These are phyloP conservation scores for Orientallactaga sibirica DNA, from an alignment of 2,797 vertebrate species.

Conservation along the genomic window DNA sequence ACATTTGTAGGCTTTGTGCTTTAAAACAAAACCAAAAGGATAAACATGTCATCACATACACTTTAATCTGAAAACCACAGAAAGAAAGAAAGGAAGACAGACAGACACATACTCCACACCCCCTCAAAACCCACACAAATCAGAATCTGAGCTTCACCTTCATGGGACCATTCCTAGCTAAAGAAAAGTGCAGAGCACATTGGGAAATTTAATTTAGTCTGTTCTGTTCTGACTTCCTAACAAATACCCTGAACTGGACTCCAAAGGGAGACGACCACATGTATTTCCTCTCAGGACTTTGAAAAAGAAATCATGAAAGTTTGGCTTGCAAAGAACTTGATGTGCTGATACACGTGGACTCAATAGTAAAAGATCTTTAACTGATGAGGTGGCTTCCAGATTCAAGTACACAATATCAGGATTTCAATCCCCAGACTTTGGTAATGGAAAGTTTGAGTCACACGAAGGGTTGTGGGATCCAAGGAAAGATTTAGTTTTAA, in stretches of 20 bases:
- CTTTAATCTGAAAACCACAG: conserved; percentile 71
- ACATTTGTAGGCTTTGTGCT: conserved; percentile 66
- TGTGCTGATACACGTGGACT: conserved; percentile 76
- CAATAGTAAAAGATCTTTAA: conserved; percentile 76
- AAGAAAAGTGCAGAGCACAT: conserved; percentile 84
- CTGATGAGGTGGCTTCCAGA: conserved; percentile 82
- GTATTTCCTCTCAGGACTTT: conserved; percentile 75
- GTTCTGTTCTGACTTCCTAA: conserved; percentile 86
- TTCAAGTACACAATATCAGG: conserved; percentile 70
- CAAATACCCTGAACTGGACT: conserved; percentile 82
- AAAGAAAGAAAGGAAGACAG: no score
- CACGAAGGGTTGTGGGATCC: conserved; percentile 54
- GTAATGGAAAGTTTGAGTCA: conserved; percentile 79
- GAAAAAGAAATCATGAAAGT: conserved; percentile 68
- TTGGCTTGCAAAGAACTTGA: conserved; percentile 79
- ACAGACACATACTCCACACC: neutral
- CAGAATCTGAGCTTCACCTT: conserved; percentile 7
- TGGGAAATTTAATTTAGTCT: conserved; percentile 84
- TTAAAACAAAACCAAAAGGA: conserved; percentile 74
- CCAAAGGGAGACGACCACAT: conserved; percentile 59
- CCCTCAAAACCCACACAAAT: neutral
- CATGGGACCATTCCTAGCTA: conserved; percentile 72
- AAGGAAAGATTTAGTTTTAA: conserved; percentile 70
- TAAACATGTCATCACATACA: conserved; percentile 37
- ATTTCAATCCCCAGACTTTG: conserved; percentile 51